A percentile compares a stretch with the other conserved stretches of the same genome.
These are phyloP conservation scores for Megaleporinus macrocephalus DNA, from an alignment of 2,113 vertebrate genomes.

Conservation along the genomic window DNA sequence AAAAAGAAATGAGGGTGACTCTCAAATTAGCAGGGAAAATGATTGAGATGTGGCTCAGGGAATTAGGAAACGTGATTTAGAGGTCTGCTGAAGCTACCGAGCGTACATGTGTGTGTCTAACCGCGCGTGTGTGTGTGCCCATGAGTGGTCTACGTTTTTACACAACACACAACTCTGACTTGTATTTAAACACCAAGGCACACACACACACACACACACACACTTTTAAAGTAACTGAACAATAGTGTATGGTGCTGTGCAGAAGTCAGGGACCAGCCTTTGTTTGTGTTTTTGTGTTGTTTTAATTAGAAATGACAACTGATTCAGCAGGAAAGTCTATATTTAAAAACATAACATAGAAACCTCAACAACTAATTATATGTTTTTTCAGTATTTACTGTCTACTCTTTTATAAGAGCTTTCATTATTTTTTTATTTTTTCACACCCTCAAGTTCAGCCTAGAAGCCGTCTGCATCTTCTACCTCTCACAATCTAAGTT, in stretches of 20 bases:
- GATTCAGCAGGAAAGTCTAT: no score
- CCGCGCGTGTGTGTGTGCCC: neutral
- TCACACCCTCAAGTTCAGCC: no score
- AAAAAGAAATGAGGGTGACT: conserved; percentile 95
- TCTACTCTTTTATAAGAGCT: no score
- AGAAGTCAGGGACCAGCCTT: neutral
- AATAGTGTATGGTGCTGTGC: neutral
- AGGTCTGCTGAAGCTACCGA: conserved; percentile 85
- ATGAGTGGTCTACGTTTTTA: conserved; percentile 29
- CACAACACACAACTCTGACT: conserved; percentile 69
- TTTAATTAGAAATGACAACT: no score
- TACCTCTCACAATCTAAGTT: no score
- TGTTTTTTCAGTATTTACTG: no score
- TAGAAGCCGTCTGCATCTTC: no score
- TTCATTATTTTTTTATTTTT: no score
- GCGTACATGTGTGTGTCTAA: conserved; percentile 79
- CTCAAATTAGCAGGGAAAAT: conserved; percentile 89
- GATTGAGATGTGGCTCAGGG: conserved; percentile 90
- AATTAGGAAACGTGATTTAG: conserved; percentile 87
- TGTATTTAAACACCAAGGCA: conserved; percentile 73
- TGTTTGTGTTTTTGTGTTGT: no score
- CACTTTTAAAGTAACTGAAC: neutral
- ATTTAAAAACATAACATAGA: no score
- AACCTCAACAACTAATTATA: no score
- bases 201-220: conserved; percentile 51